These are phyloP conservation scores for Drosophila jambulina DNA, from an alignment of 1,140 invertebrate genomes.

Conservation along the genomic window DNA sequence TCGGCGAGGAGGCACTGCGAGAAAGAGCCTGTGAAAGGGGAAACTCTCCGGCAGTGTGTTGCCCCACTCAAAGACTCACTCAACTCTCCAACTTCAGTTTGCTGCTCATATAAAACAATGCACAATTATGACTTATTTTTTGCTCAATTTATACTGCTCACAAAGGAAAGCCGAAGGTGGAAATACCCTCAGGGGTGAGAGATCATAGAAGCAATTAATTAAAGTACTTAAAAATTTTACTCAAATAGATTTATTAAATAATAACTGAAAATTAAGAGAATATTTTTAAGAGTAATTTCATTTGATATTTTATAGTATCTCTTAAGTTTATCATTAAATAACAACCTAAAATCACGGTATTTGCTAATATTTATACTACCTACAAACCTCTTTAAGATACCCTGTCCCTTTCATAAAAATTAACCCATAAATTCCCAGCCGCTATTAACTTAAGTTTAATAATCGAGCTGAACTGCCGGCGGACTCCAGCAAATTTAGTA, in stretches of 20 bases:
- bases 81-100: conserved; percentile 33
- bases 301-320: neutral
- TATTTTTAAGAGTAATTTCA: neutral
- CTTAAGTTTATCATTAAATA: neutral
- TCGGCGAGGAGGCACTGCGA: no score
- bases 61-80: conserved; percentile 30
- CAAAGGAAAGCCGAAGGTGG: neutral
- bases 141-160: conserved; percentile 17
- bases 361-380: no score
- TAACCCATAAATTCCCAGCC: neutral
- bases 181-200: conserved; percentile 23
- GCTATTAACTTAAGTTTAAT: conserved; percentile 13
- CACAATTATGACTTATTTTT: conserved; percentile 59
- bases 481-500: conserved; percentile 22
- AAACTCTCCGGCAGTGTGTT: conserved; percentile 45
- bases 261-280: no score
- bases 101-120: conserved; percentile 47
- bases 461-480: conserved; percentile 2
- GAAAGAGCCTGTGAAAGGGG: conserved; percentile 8
- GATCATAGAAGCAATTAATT: neutral
- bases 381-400: neutral
- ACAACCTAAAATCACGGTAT: no score
- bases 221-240: no score
- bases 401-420: neutral
- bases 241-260: neutral